Conservation (phyloP, 2,113 vertebrate species). For the Tetrax tetrax region DNA sequence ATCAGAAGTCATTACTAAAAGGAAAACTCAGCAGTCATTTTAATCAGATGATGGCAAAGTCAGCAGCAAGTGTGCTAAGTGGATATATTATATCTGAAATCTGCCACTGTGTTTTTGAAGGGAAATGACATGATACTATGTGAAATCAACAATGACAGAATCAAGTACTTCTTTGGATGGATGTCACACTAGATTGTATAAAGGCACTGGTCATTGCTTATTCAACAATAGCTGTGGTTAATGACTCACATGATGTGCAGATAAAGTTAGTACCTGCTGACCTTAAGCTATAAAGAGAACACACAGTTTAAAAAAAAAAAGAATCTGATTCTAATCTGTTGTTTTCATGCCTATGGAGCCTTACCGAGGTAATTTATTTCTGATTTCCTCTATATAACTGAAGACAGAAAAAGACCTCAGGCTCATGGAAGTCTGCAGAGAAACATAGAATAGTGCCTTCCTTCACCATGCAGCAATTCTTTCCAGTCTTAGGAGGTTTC, state of each 20-base stretch:
- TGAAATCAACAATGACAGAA: constrained; percentile 5
- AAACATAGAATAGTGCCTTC: neutral
- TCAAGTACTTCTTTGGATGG: neutral
- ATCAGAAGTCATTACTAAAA: constrained; percentile 50
- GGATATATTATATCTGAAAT: constrained; percentile 29
- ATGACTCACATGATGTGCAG: neutral
- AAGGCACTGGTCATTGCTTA: neutral
- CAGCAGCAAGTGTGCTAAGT: constrained; percentile 5
- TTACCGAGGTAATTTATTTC: neutral
- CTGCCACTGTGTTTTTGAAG: constrained; percentile 34
- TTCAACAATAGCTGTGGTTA: neutral
- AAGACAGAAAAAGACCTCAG: neutral
- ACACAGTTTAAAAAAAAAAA: neutral
- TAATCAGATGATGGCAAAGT: constrained; percentile 55
- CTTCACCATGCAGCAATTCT: neutral
- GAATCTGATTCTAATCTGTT: neutral
- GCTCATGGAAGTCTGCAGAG: neutral
- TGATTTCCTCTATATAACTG: neutral
- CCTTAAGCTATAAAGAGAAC: neutral
- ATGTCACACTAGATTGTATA: neutral
- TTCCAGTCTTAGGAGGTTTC: neutral
- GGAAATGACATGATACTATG: neutral
- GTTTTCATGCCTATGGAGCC: neutral
- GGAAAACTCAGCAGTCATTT: constrained; percentile 26
- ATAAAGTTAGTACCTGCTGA: neutral